phyloP scores from a whole-genome alignment of 2,113 vertebrate genomes.

The Ceyx cyanopectus region DNA sequence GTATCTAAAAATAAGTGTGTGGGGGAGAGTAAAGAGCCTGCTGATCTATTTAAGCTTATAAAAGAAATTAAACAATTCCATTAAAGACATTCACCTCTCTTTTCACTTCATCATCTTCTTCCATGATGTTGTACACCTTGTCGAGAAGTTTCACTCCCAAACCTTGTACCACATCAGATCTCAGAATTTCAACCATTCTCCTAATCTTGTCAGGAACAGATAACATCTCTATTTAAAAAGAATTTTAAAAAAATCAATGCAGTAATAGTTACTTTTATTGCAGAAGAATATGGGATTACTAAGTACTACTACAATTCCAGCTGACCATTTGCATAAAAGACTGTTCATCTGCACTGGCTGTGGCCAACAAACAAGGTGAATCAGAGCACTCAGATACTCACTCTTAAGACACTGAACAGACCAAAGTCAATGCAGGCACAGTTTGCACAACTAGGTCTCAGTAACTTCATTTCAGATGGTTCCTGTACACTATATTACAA shows the following conservation, averaged over 20 bases:
- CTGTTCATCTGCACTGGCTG: neutral
- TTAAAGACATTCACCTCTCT: constrained; percentile 83
- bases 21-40: neutral
- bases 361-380: neutral
- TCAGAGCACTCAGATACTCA: neutral
- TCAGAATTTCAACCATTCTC: constrained; percentile 89
- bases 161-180: constrained; percentile 90
- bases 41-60: neutral
- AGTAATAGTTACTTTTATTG: neutral
- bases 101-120: constrained; percentile 89
- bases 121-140: constrained; percentile 89
- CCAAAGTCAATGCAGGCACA: neutral
- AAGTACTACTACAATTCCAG: neutral
- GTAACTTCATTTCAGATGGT: neutral
- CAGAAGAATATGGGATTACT: neutral
- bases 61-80: neutral
- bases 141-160: constrained; percentile 92
- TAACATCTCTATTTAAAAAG: constrained; percentile 71
- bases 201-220: constrained; percentile 89
- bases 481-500: neutral
- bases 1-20: neutral
- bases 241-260: neutral
- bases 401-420: too few species aligned
- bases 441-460: too few species aligned
- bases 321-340: neutral